phyloP scores from a whole-genome alignment of 2,888 invertebrate species.

The Parasteatoda lunata region DNA sequence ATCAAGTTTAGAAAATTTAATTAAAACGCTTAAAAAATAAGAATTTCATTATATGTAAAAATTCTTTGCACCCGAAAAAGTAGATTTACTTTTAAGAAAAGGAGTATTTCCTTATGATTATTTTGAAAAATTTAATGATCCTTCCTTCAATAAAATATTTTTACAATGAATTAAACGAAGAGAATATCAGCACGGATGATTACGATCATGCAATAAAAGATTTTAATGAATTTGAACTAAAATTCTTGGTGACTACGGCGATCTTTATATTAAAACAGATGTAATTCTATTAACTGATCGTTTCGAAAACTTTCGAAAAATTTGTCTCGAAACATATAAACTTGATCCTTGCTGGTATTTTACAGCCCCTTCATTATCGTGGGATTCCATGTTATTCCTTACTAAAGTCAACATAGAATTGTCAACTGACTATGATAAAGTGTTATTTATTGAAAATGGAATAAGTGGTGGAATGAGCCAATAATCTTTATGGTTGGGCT shows the following conservation, averaged over 20 bases:
- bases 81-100: no score
- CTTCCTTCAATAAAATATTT: not conserved
- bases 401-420: constrained; percentile 71
- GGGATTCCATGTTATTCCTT: constrained; percentile 72
- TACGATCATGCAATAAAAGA: constrained; percentile 70
- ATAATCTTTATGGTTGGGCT: constrained; percentile 66
- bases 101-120: no score
- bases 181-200: constrained; percentile 28
- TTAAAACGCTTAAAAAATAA: no score
- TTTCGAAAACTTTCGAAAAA: constrained; percentile 71
- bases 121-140: not conserved
- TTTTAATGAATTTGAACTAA: constrained; percentile 66
- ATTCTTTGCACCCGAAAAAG: no score
- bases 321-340: constrained; percentile 70
- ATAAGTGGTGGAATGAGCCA: constrained; percentile 69
- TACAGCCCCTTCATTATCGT: constrained; percentile 72
- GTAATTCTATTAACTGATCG: constrained; percentile 72
- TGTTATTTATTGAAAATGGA: constrained; percentile 71
- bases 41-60: no score
- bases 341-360: constrained; percentile 71
- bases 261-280: constrained; percentile 71
- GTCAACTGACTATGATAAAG: constrained; percentile 71
- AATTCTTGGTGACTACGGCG: constrained; percentile 70
- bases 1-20: no score
- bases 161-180: constrained; percentile 1